Evolutionary conservation across 2,888 invertebrate genomes (phyloP), one percentile per base, ranked within the genome.

Genomic region (Choreutis nemorana): DNA sequence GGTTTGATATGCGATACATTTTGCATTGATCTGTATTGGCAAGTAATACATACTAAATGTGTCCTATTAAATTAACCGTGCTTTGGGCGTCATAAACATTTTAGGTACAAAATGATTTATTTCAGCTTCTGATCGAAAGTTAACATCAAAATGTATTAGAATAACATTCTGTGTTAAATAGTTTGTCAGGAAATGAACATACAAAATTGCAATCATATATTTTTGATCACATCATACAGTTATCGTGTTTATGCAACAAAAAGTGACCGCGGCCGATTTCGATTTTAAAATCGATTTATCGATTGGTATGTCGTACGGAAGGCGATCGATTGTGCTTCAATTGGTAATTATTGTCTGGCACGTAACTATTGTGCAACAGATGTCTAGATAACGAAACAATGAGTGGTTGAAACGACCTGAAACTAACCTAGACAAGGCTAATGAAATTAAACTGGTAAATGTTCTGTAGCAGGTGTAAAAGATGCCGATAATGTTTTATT

Each of bases 251-350:
- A 50, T 44, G 51, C 46, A 56, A 64, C 49, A 63, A 70, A 66
- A 62, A 62, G 45, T 64, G 66, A 60, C 68, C 65, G 67, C 60
- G 65, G 68, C 71, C 54, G 51, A 55, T 53, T 41, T 55, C 55
- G 55, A 60, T 66, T 66, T 60, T 58, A 57, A 64, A 68, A 64
- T 64, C 57, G 58, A 56, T 65, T 68, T 59, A 72, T 72, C 70
- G 72, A 71, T 58, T 54, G 40, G n/a, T n/a, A 23, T 15, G 55
- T 52, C 57, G 60, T 59, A 63, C 70, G 71, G 70, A 71, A 70
- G 68, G 70, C 54, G 57, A 55, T 53, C 48, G 55, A 41, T 30
- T 33, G 46, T n/a, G n/a, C n/a, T n/a, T n/a, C n/a, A n/a, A n/a
- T n/a, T 45, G 47, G 52, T 72, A 68, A 71, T 71, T 70, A 70